Evolutionary conservation across 2,797 vertebrate genomes (phyloP), one percentile per base, ranked within the genome.

Genomic region (Arnoldichthys spilopterus): DNA sequence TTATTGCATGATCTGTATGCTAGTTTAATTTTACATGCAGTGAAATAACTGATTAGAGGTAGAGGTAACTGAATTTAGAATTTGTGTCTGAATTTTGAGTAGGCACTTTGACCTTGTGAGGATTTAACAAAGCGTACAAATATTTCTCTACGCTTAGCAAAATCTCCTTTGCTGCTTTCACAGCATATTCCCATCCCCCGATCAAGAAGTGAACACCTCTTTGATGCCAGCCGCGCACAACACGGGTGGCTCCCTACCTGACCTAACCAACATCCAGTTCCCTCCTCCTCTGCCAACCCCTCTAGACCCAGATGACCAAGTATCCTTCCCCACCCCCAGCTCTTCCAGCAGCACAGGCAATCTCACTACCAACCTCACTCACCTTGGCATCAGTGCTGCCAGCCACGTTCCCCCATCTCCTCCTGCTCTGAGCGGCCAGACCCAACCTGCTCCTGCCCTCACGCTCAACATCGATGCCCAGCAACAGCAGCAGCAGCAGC

Each of bases 251-350:
- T 99, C 98, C 6, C 93, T 99, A 88, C 98, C 98, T 0, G 98
- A 99, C 92, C 94, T 99, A 84, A 98, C 96, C 81, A 99, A 96
- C 93, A 98, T 99, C 90, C 98, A 99, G 91, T 99, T 99, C 91
- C 97, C 98, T 0, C 96, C 98, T n/a, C 98, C 98, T 0, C 94
- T 99, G 28, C 96, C 98, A 15, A 99, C 97, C 5, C 98, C 98
- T 0, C 90, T 99, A 84, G 98, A 99, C 82, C 97, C 97, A 0
- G 98, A 99, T 79, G 97, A 99, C 83, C 85, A 88, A 0, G 93
- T 97, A 76, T 85, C 96, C 3, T 99, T 99, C 88, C 95, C 97
- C 0, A 89, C 94, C 24, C 93, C 98, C 75, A 96, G 93, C 87
- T 89, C 94, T 68, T 95, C 97, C 89, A 95, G 92, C 87, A 98